These are phyloP conservation scores for Baryphthengus martii DNA, from an alignment of 2,113 vertebrate genomes.

Conservation along the genomic window DNA sequence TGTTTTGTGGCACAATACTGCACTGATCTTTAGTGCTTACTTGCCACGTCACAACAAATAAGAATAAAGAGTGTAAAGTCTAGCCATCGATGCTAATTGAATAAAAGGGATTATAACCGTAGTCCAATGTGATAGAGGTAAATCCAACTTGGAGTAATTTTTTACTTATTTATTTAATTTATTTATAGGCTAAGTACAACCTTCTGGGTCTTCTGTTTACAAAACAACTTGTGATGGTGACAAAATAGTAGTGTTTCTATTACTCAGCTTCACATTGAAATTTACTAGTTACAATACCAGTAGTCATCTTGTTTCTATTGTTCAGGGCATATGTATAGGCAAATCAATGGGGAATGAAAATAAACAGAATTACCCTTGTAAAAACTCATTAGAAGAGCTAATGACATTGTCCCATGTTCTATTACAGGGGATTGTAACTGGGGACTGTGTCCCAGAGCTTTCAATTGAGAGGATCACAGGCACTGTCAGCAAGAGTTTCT, in stretches of 20 bases:
- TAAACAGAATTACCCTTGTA: neutral
- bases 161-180: neutral
- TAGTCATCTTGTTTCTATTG: neutral
- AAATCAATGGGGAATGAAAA: neutral
- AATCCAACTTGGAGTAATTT: neutral
- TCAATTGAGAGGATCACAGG: neutral
- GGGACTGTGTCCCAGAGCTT: neutral
- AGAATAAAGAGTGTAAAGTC: neutral
- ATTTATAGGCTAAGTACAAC: neutral
- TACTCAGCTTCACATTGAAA: neutral
- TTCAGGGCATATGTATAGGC: neutral
- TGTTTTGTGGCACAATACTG: neutral
- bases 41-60: neutral
- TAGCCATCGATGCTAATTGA: neutral
- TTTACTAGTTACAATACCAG: neutral
- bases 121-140: neutral
- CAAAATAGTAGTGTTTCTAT: neutral
- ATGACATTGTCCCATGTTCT: neutral
- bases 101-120: neutral
- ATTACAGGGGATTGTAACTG: neutral
- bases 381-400: neutral
- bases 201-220: neutral
- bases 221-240: neutral
- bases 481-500: neutral
- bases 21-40: neutral